Evolutionary conservation across 2,113 vertebrate species (phyloP).

Genomic region (Eptesicus fuscus): DNA sequence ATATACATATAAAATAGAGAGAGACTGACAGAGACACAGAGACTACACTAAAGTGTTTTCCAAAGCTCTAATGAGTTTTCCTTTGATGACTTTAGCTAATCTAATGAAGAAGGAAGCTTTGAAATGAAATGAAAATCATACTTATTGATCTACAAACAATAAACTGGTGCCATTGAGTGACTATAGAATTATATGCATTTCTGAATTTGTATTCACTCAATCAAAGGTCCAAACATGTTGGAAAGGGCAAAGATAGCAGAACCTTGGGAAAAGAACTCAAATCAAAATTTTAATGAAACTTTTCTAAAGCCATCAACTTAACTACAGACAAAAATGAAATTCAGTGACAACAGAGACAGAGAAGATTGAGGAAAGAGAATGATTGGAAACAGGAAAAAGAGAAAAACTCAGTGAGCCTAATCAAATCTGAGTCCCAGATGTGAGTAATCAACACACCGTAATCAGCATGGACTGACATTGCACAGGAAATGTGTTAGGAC

Average conservation of each 20-base stretch:
- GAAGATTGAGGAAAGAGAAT: not conserved
- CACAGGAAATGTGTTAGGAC: not conserved
- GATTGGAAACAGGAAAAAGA: not conserved
- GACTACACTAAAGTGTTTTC: not conserved
- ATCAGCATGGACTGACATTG: not conserved
- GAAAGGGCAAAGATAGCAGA: conserved; percentile 7
- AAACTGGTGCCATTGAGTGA: not conserved
- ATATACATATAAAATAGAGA: not conserved
- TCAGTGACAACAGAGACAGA: not conserved
- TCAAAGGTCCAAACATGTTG: not conserved
- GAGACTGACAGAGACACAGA: not conserved
- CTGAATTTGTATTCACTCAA: not conserved
- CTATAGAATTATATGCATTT: not conserved
- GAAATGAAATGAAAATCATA: not conserved
- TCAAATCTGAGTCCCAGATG: conserved; percentile 8
- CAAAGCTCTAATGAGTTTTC: not conserved
- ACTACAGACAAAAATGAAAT: conserved; percentile 16
- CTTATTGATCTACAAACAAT: not conserved
- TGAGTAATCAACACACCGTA: not conserved
- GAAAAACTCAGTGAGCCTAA: not conserved
- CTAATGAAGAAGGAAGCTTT: not conserved
- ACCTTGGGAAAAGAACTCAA: not conserved
- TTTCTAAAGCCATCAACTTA: conserved; percentile 27
- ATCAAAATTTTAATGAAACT: conserved; percentile 24
- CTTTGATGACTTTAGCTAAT: not conserved